Evolutionary conservation across 2,113 vertebrate genomes (phyloP).

Genomic region (Monopterus albus): DNA sequence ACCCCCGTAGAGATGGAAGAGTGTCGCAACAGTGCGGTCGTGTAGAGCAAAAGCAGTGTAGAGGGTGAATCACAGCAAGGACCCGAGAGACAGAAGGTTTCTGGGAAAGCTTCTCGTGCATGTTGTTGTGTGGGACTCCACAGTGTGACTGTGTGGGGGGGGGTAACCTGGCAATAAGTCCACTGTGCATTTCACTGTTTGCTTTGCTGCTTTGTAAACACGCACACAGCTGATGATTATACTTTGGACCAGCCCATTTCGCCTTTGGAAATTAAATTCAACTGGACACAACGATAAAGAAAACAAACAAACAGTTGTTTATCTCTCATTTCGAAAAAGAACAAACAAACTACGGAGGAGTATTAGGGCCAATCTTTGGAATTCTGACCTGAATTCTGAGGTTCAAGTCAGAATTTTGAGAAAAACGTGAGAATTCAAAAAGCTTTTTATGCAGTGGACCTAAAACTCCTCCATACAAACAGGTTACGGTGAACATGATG

Average conservation of each 20-base stretch:
- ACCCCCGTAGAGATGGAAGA: conserved; percentile 36
- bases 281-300: no score
- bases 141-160: background rate
- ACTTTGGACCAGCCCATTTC: background rate
- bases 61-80: background rate
- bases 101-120: conserved; percentile 36
- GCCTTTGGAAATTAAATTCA: no score
- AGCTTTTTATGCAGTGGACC: no score
- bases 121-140: conserved; percentile 38
- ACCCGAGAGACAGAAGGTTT: background rate
- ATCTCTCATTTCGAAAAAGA: no score
- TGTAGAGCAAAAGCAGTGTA: conserved; percentile 4
- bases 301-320: no score
- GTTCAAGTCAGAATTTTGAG: no score
- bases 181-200: conserved; percentile 24
- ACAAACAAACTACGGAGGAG: no score
- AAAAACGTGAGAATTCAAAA: no score
- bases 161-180: conserved; percentile 59
- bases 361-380: no score
- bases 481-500: no score
- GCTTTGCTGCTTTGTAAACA: conserved; percentile 16
- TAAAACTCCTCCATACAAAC: no score
- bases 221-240: background rate
- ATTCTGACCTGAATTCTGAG: no score
- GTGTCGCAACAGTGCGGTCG: conserved; percentile 37